Conservation (phyloP, 2,888 invertebrate species). For the Eulithis prunata region DNA sequence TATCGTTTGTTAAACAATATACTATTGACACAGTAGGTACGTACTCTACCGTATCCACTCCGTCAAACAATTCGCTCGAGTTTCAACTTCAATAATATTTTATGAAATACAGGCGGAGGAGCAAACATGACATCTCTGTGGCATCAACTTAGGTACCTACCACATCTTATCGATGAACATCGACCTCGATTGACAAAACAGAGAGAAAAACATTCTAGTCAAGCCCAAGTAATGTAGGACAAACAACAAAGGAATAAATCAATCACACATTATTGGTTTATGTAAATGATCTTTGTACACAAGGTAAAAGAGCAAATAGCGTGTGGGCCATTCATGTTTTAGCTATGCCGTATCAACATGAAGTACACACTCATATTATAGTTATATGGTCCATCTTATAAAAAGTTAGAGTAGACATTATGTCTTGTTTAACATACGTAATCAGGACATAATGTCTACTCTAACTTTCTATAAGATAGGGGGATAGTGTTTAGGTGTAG, state of each 20-base stretch:
- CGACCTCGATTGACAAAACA: slow-evolving; percentile 14
- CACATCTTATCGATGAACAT: slow-evolving; percentile 8
- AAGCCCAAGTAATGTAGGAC: slow-evolving; percentile 15
- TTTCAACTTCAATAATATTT: too few species aligned
- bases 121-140: not conserved
- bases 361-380: too few species aligned
- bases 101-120: too few species aligned
- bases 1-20: too few species aligned
- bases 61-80: too few species aligned
- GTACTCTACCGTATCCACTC: too few species aligned
- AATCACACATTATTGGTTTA: slow-evolving; percentile 29
- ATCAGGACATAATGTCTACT: too few species aligned
- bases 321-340: slow-evolving; percentile 9
- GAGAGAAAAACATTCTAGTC: slow-evolving; percentile 17
- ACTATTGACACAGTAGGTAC: too few species aligned
- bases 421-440: too few species aligned
- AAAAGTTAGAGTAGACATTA: too few species aligned
- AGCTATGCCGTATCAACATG: not conserved
- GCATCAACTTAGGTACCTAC: not conserved
- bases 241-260: slow-evolving; percentile 30
- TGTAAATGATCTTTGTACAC: slow-evolving; percentile 30
- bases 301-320: slow-evolving; percentile 13
- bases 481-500: too few species aligned
- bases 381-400: not conserved
- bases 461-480: too few species aligned